These are phyloP conservation scores for Aphaenogaster rudis DNA, from an alignment of 1,140 invertebrate genomes.

Conservation along the genomic window DNA sequence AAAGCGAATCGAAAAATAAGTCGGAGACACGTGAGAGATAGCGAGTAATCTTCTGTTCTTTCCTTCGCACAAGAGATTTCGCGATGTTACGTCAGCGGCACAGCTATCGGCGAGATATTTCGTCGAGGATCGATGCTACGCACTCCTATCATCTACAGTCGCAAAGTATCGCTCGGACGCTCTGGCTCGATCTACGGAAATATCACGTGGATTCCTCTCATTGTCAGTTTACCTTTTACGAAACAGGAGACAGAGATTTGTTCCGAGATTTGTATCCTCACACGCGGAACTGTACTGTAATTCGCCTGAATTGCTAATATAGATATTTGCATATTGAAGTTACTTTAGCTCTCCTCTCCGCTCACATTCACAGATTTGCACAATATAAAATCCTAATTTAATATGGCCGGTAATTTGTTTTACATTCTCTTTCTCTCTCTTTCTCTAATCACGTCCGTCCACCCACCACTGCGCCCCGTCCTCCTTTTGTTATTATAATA, in stretches of 20 bases:
- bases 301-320: conserved; percentile 46
- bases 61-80: conserved; percentile 30
- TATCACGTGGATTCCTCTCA: background rate
- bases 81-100: background rate
- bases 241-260: conserved; percentile 51
- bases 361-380: conserved; percentile 71
- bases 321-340: conserved; percentile 47
- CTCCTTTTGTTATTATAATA: conserved; percentile 49
- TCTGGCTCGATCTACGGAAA: conserved; percentile 14
- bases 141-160: background rate
- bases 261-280: conserved; percentile 45
- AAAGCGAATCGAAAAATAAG: conserved; percentile 76
- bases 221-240: background rate
- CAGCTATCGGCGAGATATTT: conserved; percentile 6
- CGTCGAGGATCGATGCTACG: background rate
- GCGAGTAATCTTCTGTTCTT: conserved; percentile 63
- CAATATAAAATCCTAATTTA: conserved; percentile 84
- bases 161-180: background rate
- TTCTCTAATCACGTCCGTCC: background rate
- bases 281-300: conserved; percentile 44
- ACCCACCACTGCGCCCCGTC: background rate
- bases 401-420: conserved; percentile 85
- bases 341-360: conserved; percentile 34
- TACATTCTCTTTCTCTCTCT: conserved; percentile 33
- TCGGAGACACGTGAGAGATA: conserved; percentile 68